Evolutionary conservation across 2,113 vertebrate species (phyloP), one percentile per base, ranked within the genome.

Genomic region (Labeo catla): DNA sequence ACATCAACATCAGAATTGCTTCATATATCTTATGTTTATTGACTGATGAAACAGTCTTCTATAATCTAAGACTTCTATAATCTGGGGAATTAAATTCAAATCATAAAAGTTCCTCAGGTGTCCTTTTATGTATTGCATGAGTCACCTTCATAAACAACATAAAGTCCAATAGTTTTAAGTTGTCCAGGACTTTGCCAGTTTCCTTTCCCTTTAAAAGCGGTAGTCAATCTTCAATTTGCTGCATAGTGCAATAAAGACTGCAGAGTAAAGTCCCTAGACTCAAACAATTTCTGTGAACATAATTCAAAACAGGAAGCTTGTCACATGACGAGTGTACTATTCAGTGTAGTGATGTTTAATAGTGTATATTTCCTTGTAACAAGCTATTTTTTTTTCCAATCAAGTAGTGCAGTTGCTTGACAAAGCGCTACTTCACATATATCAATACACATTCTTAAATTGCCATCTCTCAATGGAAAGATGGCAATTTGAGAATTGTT

Each of bases 11-110:
- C 74, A 61, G 78, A 90, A 84, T 89, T 81, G n/a, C 68, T 81
- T 72, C 11, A 86, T 76, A 86, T 88, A 21, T 78, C 76, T 78
- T 80, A 86, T 86, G 47, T 89, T 90, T 92, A 88, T 80, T 66
- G 77, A 85, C 73, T 85, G 87, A 84, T 89, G 66, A 87, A 88
- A 88, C 65, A 80, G 87, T 78, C 23, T 90, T 83, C 19, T 59
- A 59, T 59, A n/a, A 21, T 59, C 19, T 86, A 50, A 87, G 88
- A 77, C 87, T 89, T 88, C 79, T 86, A 28, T 80, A 89, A 89
- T 39, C 59, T 66, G 21, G 43, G 16, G 23, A 89, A 84, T 84
- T 84, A 43, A 11, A 52, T 63, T 50, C 23, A 61, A 86, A 9
- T 63, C 1, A 8, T 57, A 57, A 76, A 74, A 76, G 45, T 65